Base-by-base conservation (phyloP, 2,888 invertebrate species). In the Carcina quercana region DNA sequence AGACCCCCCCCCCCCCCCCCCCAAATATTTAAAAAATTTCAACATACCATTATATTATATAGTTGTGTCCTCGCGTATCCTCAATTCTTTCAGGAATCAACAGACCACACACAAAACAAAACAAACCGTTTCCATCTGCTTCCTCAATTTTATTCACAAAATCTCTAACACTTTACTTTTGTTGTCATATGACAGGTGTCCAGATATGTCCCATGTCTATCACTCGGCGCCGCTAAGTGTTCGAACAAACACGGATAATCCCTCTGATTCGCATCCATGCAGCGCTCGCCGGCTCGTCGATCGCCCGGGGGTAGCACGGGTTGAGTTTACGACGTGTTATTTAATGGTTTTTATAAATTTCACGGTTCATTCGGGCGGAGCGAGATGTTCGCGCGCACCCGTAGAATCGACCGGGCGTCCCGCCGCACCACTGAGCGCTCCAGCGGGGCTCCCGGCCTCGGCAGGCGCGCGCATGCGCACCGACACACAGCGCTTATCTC, bases 331-430 rank as follows among this genome's bases (percentile, higher is more conserved):
- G 30, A 14, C n/a, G n/a, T 15, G 22, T 27, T 29, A 21, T 32
- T 43, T 29, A 28, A 34, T 29, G 34, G 35, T 32, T 41, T 43
- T 13, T 45, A 41, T 49, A 46, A 39, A 51, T 50, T 56, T 65
- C 59, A 60, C 60, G 61, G 63, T 55, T 57, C 47, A 56, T 58
- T 60, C 53, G 57, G 53, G 58, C 22, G 11, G 14, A 45, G 40
- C 47, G 50, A 53, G 46, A 51, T 50, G 47, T 59, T 64, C 50
- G 59, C 64, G 67, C 67, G 71, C 68, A 59, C 67, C 66, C 68
- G 54, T 68, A 66, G 73, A 73, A 79, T 79, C 82, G 82, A 80
- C 79, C 82, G 67, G 68, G 74, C 72, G 64, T 71, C 68, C 71
- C 74, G 74, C 67, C 75, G 79, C 76, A 71, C 71, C 78, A 83